Percentiles rank a stretch among this genome's conserved stretches.
phyloP scores from a whole-genome alignment of 2,888 invertebrate genomes.

The Phorcus lineatus region DNA sequence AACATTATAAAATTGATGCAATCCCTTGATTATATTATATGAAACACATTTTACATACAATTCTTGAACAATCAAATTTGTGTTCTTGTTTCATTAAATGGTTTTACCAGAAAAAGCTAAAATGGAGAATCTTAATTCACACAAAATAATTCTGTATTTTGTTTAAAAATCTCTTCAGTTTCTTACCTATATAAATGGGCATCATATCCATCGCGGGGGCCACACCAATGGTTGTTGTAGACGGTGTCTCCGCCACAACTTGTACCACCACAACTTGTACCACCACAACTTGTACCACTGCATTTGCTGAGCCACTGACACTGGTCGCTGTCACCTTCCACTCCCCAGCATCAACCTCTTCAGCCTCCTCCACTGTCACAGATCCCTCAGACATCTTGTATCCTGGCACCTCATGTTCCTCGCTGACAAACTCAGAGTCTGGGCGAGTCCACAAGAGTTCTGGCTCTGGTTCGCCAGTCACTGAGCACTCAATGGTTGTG shows the following conservation, averaged over 20 bases:
- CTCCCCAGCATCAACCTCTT: slow-evolving; percentile 36
- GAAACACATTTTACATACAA: too few relatives aligned
- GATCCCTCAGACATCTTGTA: slow-evolving; percentile 28
- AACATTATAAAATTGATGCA: too few relatives aligned
- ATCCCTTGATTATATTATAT: too few relatives aligned
- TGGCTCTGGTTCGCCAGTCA: slow-evolving; percentile 51
- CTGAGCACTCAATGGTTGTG: slow-evolving; percentile 41
- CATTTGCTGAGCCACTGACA: slow-evolving; percentile 35
- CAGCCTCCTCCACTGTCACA: slow-evolving; percentile 39
- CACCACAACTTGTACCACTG: slow-evolving; percentile 11
- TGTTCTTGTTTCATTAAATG: too few relatives aligned
- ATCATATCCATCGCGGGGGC: background rate
- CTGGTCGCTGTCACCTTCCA: slow-evolving; percentile 45
- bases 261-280: slow-evolving; percentile 14
- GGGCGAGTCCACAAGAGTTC: slow-evolving; percentile 47
- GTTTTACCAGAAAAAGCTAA: too few relatives aligned
- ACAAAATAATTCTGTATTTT: too few relatives aligned
- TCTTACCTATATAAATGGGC: background rate
- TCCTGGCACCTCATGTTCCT: background rate
- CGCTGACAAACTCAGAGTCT: slow-evolving; percentile 30
- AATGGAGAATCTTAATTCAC: too few relatives aligned
- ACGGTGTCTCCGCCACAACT: background rate
- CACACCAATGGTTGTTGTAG: background rate
- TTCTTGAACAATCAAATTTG: too few relatives aligned
- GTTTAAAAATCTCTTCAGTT: background rate